A percentile compares a stretch with the other conserved stretches of the same genome.
These are phyloP conservation scores for Heliothis peltigera DNA, from an alignment of 2,888 invertebrate species.

Conservation along the genomic window DNA sequence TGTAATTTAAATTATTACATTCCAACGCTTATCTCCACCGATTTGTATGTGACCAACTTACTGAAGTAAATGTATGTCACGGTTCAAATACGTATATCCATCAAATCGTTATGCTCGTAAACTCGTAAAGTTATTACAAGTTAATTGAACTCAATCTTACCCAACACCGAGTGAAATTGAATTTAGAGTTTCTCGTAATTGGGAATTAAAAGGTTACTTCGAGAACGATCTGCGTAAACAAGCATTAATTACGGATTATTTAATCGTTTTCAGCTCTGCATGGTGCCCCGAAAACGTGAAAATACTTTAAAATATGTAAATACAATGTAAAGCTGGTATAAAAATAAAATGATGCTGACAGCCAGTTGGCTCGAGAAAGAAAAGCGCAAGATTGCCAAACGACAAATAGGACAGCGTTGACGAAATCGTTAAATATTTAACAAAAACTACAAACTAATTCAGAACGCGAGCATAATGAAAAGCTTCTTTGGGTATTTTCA, in stretches of 20 bases:
- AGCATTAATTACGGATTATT: conserved; percentile 55
- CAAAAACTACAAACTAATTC: conserved; percentile 1
- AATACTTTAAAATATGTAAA: conserved; percentile 30
- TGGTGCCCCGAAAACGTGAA: conserved; percentile 19
- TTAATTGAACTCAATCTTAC: conserved; percentile 68
- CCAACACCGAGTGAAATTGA: conserved; percentile 62
- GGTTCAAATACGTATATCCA: conserved; percentile 49
- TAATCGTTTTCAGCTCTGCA: conserved; percentile 47
- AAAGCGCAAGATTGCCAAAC: conserved; percentile 59
- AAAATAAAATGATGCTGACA: conserved; percentile 61
- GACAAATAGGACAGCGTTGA: conserved; percentile 46
- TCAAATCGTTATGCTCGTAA: conserved; percentile 55
- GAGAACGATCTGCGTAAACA: conserved; percentile 53
- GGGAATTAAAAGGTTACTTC: conserved; percentile 56
- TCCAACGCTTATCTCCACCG: conserved; percentile 36
- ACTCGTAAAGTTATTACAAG: conserved; percentile 63
- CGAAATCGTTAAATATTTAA: conserved; percentile 44
- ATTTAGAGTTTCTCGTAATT: conserved; percentile 65
- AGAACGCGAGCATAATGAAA: conserved; percentile 2
- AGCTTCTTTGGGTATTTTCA: not conserved
- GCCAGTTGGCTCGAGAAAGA: conserved; percentile 58
- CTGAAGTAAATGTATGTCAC: conserved; percentile 51
- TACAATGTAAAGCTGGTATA: conserved; percentile 36
- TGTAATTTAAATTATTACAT: conserved; percentile 51
- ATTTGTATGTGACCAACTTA: conserved; percentile 50